phyloP scores from a whole-genome alignment of 1,140 invertebrate genomes.

The Scaptomyza graminum region DNA sequence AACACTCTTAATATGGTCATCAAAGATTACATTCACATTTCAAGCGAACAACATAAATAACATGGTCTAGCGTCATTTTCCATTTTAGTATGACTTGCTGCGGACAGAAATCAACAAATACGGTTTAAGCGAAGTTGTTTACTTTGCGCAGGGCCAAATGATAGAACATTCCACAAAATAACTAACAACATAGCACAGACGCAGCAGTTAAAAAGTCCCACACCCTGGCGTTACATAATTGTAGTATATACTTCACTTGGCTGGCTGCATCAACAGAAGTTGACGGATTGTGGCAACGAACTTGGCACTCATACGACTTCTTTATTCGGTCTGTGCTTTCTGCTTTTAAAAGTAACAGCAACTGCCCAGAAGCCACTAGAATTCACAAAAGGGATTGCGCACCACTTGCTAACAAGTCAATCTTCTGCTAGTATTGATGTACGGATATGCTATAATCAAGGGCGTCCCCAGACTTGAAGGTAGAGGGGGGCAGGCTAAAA shows the following conservation, averaged over 20 bases:
- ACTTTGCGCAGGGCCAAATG: conserved; percentile 37
- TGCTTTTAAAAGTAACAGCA: conserved; percentile 1
- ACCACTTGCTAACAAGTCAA: too few species aligned
- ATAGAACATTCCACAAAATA: conserved; percentile 59
- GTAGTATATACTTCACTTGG: too few species aligned
- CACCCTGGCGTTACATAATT: too few species aligned
- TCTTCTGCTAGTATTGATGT: too few species aligned
- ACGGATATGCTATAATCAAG: too few species aligned
- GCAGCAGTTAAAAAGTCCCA: too few species aligned
- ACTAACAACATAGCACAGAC: too few species aligned
- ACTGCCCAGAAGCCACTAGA: neutral
- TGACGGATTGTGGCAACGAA: conserved; percentile 76
- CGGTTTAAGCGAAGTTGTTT: conserved; percentile 60
- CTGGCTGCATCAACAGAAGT: neutral
- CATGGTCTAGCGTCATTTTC: conserved; percentile 17
- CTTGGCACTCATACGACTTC: conserved; percentile 83
- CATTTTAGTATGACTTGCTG: conserved; percentile 31
- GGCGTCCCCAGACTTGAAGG: too few species aligned
- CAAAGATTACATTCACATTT: neutral
- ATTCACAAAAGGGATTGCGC: neutral
- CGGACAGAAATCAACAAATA: conserved; percentile 52
- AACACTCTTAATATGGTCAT: too few species aligned
- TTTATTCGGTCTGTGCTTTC: conserved; percentile 19
- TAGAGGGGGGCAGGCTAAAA: too few species aligned
- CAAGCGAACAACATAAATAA: conserved; percentile 4